phyloP scores from a whole-genome alignment of 2,888 invertebrate genomes.

The Flabesymbios commensalis region DNA sequence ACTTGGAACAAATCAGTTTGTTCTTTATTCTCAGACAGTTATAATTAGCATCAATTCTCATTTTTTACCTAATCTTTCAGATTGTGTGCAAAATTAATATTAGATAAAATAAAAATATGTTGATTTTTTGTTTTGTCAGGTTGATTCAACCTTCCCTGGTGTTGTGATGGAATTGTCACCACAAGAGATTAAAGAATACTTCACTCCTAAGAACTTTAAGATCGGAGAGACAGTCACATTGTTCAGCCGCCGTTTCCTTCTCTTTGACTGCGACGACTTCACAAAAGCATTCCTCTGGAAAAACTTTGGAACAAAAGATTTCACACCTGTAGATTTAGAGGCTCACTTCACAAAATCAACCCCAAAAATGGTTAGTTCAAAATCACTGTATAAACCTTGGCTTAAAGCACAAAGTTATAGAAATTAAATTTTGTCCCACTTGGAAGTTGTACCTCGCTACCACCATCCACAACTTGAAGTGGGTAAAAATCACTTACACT shows the following conservation, averaged over 20 bases:
- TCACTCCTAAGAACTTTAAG: constrained; percentile 76
- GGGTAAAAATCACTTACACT: too few relatives aligned
- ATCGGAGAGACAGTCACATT: constrained; percentile 65
- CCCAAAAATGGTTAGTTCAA: constrained; percentile 53
- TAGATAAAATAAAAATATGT: too few relatives aligned
- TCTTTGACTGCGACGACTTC: constrained; percentile 80
- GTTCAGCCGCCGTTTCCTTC: constrained; percentile 67
- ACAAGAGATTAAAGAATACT: constrained; percentile 76
- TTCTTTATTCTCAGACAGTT: too few relatives aligned
- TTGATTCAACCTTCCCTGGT: constrained; percentile 61
- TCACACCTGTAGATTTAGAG: constrained; percentile 58
- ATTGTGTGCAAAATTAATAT: too few relatives aligned
- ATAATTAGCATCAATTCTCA: too few relatives aligned
- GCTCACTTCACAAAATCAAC: constrained; percentile 41
- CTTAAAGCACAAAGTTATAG: not conserved
- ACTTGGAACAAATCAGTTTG: too few relatives aligned
- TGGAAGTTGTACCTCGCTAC: too few relatives aligned
- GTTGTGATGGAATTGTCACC: constrained; percentile 73
- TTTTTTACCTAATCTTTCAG: too few relatives aligned
- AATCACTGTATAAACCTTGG: not conserved
- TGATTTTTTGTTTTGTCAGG: too few relatives aligned
- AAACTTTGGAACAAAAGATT: constrained; percentile 61
- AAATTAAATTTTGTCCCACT: not conserved
- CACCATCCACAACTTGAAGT: too few relatives aligned
- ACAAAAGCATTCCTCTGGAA: constrained; percentile 76